phyloP scores from a whole-genome alignment of 2,888 invertebrate genomes.

The Mesopsocus fuscifrons region DNA sequence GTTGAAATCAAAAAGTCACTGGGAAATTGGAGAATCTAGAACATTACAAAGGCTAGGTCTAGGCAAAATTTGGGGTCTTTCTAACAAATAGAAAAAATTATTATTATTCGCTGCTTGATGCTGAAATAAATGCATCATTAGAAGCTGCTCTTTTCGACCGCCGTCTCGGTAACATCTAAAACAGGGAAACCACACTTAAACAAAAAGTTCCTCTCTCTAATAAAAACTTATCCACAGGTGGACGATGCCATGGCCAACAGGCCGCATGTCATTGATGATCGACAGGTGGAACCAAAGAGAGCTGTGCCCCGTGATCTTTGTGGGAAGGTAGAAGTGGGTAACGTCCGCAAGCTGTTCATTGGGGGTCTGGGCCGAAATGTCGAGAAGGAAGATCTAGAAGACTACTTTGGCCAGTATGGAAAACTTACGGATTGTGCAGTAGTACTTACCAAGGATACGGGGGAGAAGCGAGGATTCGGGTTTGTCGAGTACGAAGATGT shows the following conservation, averaged over 20 bases:
- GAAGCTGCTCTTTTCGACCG: too few relatives aligned
- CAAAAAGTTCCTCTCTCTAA: too few relatives aligned
- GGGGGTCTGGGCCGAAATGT: constrained; percentile 33
- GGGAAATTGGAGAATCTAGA: too few relatives aligned
- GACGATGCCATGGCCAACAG: constrained; percentile 35
- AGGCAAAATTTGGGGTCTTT: too few relatives aligned
- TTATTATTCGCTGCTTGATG: too few relatives aligned
- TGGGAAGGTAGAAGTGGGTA: constrained; percentile 28
- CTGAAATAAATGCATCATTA: too few relatives aligned
- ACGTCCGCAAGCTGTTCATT: constrained; percentile 33
- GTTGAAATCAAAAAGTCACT: too few relatives aligned
- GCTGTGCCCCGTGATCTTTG: constrained; percentile 24
- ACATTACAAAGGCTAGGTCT: too few relatives aligned
- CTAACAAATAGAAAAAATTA: too few relatives aligned
- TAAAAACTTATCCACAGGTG: too few relatives aligned
- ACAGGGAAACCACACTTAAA: too few relatives aligned
- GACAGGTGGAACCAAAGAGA: constrained; percentile 38
- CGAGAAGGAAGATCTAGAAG: constrained; percentile 28
- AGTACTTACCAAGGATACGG: constrained; percentile 31
- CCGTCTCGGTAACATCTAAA: too few relatives aligned
- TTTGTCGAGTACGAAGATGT: constrained; percentile 37
- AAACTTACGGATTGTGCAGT: constrained; percentile 27
- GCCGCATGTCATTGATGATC: constrained; percentile 37
- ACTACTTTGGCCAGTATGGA: constrained; percentile 25
- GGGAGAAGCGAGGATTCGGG: constrained; percentile 34